Conservation (phyloP, 2,888 invertebrate species). For the Latrodectus hesperus region DNA sequence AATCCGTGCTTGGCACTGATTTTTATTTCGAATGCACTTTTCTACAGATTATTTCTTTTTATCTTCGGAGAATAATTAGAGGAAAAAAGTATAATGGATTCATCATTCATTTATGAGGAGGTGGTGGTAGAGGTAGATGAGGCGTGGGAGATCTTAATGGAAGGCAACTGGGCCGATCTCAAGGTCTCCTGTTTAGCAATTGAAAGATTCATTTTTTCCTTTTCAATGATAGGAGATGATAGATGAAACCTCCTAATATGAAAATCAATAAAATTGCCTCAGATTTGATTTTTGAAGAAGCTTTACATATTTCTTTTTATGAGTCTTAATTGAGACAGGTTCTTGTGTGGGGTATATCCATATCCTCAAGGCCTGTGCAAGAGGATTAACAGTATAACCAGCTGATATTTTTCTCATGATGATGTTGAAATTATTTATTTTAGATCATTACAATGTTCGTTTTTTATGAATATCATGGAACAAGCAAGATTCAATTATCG, state of each 20-base stretch:
- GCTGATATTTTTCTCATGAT: too few species aligned
- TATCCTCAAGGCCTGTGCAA: too few species aligned
- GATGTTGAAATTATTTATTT: too few species aligned
- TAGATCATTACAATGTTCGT: too few species aligned
- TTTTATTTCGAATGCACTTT: conserved; percentile 34
- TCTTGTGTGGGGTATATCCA: not conserved
- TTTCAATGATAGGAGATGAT: conserved; percentile 19
- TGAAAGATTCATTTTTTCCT: conserved; percentile 32
- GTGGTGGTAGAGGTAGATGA: not conserved
- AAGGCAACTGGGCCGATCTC: conserved; percentile 7
- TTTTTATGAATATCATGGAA: not conserved
- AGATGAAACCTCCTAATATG: conserved; percentile 48
- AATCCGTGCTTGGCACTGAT: conserved; percentile 38
- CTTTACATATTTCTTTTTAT: conserved; percentile 39
- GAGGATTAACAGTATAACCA: too few species aligned
- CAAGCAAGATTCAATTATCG: not conserved
- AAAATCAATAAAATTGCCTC: conserved; percentile 47
- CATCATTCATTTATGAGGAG: conserved; percentile 45
- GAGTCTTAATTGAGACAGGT: conserved; percentile 23
- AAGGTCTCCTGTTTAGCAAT: conserved; percentile 36
- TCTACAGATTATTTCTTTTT: conserved; percentile 15
- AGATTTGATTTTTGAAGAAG: conserved; percentile 17
- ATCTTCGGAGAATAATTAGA: conserved; percentile 40
- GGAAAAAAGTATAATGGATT: conserved; percentile 3
- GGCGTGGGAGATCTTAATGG: conserved; percentile 23